These are phyloP conservation scores for Bradysia coprophila DNA, from an alignment of 1,140 invertebrate genomes.

Conservation along the genomic window DNA sequence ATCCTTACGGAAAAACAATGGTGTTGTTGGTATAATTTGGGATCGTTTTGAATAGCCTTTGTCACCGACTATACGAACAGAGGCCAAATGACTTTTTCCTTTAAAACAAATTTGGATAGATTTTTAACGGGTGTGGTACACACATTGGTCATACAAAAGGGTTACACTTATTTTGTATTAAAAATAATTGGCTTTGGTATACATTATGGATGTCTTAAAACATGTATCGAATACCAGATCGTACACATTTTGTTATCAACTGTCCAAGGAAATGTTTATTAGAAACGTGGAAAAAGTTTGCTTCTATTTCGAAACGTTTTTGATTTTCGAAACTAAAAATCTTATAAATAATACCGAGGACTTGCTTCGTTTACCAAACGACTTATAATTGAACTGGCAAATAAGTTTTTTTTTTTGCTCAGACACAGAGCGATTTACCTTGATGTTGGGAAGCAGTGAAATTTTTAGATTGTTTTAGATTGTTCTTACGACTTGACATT, in stretches of 20 bases:
- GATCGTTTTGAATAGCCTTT: conserved; percentile 49
- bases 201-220: not conserved
- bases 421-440: not conserved
- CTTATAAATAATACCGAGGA: no score
- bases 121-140: not conserved
- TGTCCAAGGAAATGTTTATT: not conserved
- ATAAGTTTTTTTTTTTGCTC: not conserved
- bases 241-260: not conserved
- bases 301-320: not conserved
- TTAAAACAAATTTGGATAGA: not conserved
- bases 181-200: not conserved
- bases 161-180: not conserved
- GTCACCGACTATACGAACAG: conserved; percentile 57
- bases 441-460: not conserved
- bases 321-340: no score
- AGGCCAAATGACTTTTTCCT: conserved; percentile 53
- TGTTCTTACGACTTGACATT: not conserved
- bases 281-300: no score
- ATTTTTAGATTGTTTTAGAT: not conserved
- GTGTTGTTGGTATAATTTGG: conserved; percentile 18
- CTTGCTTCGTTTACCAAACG: no score
- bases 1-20: conserved; percentile 23
- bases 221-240: no score
- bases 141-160: not conserved
- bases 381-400: not conserved